phyloP scores from a whole-genome alignment of 1,140 invertebrate species.

The Trachymyrmex cornetzi region DNA sequence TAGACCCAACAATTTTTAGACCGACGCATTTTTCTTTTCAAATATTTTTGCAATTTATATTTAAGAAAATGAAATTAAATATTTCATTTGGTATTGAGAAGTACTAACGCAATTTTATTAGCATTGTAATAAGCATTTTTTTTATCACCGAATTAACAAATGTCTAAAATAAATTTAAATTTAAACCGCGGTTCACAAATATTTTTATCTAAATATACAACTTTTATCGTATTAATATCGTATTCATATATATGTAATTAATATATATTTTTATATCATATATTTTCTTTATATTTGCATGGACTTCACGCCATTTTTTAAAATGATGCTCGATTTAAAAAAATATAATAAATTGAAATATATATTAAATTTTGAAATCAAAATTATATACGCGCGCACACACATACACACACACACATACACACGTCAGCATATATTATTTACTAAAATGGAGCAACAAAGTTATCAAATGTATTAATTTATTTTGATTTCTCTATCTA shows the following conservation, averaged over 20 bases:
- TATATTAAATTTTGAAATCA: slow-evolving; percentile 26
- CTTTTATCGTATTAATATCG: not conserved
- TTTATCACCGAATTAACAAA: not conserved
- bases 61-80: not conserved
- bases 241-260: not conserved
- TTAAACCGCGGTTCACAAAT: not conserved
- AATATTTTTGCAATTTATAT: slow-evolving; percentile 16
- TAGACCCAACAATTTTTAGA: not conserved
- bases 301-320: not conserved
- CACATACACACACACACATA: no score
- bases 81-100: not conserved
- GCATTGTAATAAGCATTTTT: not conserved
- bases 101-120: not conserved
- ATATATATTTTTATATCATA: not conserved
- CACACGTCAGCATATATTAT: not conserved
- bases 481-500: not conserved
- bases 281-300: not conserved
- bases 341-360: not conserved
- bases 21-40: not conserved
- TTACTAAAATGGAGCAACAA: not conserved
- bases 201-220: not conserved
- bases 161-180: slow-evolving; percentile 3
- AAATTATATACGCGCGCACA: not conserved
- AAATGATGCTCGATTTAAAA: not conserved
- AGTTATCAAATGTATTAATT: not conserved